Evolutionary conservation across 2,888 invertebrate species (phyloP).

Genomic region (Cerceris ruficornis): DNA sequence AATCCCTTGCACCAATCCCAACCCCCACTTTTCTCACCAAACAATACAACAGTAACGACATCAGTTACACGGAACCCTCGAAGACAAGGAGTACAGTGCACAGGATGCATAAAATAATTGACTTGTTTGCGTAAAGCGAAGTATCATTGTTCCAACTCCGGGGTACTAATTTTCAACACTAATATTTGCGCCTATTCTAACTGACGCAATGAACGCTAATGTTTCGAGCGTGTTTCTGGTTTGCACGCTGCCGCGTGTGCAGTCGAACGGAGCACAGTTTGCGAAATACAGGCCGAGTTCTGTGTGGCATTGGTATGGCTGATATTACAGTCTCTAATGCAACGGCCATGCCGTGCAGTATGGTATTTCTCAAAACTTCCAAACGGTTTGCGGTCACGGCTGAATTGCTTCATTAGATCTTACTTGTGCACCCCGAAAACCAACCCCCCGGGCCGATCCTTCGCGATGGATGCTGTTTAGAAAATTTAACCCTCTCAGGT

Average conservation of each 20-base stretch:
- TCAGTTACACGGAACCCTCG: neutral
- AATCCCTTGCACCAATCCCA: no score
- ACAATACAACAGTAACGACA: no score
- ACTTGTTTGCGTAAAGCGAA: conserved; percentile 37
- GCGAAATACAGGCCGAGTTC: conserved; percentile 54
- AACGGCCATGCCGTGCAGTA: conserved; percentile 47
- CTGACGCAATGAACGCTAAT: conserved; percentile 37
- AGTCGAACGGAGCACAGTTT: conserved; percentile 51
- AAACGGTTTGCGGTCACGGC: conserved; percentile 63
- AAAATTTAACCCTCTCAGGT: neutral
- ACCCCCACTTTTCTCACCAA: no score
- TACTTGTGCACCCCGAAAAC: conserved; percentile 48
- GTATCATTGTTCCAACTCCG: conserved; percentile 27
- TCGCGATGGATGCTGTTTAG: neutral
- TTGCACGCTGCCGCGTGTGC: conserved; percentile 46
- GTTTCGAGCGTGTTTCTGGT: conserved; percentile 47
- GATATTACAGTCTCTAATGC: conserved; percentile 63
- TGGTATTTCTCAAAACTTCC: conserved; percentile 66
- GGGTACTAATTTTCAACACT: conserved; percentile 31
- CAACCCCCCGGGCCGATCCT: conserved; percentile 35
- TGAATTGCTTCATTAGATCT: conserved; percentile 68
- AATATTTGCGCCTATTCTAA: conserved; percentile 30
- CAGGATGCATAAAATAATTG: neutral
- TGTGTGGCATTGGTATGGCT: conserved; percentile 54
- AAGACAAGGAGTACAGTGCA: neutral